phyloP scores from a whole-genome alignment of 2,888 invertebrate species.

The Plusia festucae region DNA sequence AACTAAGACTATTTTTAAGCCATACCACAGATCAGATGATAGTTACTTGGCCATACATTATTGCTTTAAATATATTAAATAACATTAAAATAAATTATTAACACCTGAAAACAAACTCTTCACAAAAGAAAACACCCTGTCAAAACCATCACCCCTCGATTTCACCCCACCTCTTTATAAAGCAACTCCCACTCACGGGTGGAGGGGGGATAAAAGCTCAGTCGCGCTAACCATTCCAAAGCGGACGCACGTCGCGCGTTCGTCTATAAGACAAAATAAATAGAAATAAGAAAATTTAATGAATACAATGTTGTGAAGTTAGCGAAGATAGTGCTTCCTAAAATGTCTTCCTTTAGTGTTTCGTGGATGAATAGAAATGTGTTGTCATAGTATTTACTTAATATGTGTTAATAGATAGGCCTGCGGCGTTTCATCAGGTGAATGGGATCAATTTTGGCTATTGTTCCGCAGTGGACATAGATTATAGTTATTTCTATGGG shows the following conservation, averaged over 20 bases:
- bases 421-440: slow-evolving; percentile 21
- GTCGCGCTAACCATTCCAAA: slow-evolving; percentile 60
- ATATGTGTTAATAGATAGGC: slow-evolving; percentile 1
- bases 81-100: slow-evolving; percentile 10
- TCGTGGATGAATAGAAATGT: slow-evolving; percentile 25
- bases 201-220: slow-evolving; percentile 64
- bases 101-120: slow-evolving; percentile 11
- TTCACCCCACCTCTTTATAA: slow-evolving; percentile 55
- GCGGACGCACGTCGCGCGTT: slow-evolving; percentile 55
- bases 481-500: slow-evolving; percentile 3
- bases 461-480: slow-evolving; percentile 37
- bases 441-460: slow-evolving; percentile 16
- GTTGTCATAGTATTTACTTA: slow-evolving; percentile 38
- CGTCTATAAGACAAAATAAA: slow-evolving; percentile 20
- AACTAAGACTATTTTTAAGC: too few relatives aligned
- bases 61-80: not conserved
- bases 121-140: slow-evolving; percentile 43
- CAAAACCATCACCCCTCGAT: slow-evolving; percentile 41
- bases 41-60: too few relatives aligned
- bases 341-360: slow-evolving; percentile 54
- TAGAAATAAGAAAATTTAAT: slow-evolving; percentile 20
- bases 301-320: slow-evolving; percentile 48
- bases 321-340: slow-evolving; percentile 43
- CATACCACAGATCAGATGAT: too few relatives aligned
- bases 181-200: slow-evolving; percentile 46